Evolutionary conservation across 2,113 vertebrate species (phyloP).

Genomic region (Nanorana parkeri): DNA sequence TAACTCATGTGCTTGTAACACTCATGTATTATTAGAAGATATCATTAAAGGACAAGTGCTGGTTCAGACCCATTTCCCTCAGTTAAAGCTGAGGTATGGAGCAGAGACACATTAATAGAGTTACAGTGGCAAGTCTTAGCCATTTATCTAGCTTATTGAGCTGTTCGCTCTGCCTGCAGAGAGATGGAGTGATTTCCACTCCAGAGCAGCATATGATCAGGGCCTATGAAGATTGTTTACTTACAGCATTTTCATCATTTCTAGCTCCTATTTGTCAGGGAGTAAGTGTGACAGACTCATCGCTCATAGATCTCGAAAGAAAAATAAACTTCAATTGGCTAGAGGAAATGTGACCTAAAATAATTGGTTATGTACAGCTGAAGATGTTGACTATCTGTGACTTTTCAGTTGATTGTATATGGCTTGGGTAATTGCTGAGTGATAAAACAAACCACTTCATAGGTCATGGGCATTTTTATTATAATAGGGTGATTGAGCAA

Average conservation of each 20-base stretch:
- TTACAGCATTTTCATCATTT: constrained; percentile 26
- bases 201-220: background rate
- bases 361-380: too few species aligned
- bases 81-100: background rate
- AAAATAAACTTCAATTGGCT: background rate
- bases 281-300: background rate
- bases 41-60: background rate
- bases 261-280: background rate
- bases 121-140: background rate
- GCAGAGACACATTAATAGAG: background rate
- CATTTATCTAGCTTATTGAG: background rate
- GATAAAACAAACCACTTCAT: too few species aligned
- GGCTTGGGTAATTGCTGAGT: too few species aligned
- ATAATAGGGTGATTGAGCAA: too few species aligned
- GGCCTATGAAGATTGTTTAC: constrained; percentile 16
- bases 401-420: too few species aligned
- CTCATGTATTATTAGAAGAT: fast-evolving
- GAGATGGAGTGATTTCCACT: constrained; percentile 6
- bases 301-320: background rate
- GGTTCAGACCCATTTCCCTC: background rate
- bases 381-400: too few species aligned
- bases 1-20: background rate
- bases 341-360: too few species aligned
- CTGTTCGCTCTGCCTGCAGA: constrained; percentile 29
- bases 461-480: too few species aligned